Evolutionary conservation across 2,888 invertebrate genomes (phyloP).

Genomic region (Leucophora obtusa): DNA sequence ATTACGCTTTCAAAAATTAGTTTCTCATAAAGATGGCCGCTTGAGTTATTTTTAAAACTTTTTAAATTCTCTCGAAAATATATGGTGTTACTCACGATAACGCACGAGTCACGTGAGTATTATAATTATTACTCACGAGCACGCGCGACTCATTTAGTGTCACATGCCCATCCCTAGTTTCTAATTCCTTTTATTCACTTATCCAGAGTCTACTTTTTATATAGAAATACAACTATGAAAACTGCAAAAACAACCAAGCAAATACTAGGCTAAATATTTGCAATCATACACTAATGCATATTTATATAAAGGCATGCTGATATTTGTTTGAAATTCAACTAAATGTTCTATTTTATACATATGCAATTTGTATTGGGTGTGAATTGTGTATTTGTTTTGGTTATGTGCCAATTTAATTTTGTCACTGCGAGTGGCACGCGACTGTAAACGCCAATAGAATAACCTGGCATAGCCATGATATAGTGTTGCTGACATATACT

Average conservation of each 20-base stretch:
- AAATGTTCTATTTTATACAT: background rate
- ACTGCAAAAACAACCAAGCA: conserved; percentile 6
- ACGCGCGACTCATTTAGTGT: too few species aligned
- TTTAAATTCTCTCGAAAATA: too few species aligned
- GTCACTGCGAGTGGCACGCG: conserved; percentile 71
- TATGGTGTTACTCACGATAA: too few species aligned
- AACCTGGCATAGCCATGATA: conserved; percentile 52
- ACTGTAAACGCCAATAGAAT: conserved; percentile 58
- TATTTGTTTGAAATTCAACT: background rate
- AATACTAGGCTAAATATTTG: conserved; percentile 41
- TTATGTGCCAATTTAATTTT: conserved; percentile 76
- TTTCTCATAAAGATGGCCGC: too few species aligned
- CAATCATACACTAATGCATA: conserved; percentile 34
- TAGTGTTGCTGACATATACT: conserved; percentile 51
- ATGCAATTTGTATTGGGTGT: conserved; percentile 42
- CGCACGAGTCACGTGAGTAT: too few species aligned
- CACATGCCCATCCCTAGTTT: too few species aligned
- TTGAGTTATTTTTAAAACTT: too few species aligned
- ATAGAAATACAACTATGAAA: too few species aligned
- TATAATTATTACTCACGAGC: too few species aligned
- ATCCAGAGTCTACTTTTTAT: too few species aligned
- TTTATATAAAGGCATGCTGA: conserved; percentile 20
- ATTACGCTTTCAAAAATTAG: too few species aligned
- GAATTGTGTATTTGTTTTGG: conserved; percentile 68
- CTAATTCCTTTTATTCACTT: too few species aligned